Conservation (phyloP, 2,888 invertebrate genomes). For the Calameuta pallipes region DNA sequence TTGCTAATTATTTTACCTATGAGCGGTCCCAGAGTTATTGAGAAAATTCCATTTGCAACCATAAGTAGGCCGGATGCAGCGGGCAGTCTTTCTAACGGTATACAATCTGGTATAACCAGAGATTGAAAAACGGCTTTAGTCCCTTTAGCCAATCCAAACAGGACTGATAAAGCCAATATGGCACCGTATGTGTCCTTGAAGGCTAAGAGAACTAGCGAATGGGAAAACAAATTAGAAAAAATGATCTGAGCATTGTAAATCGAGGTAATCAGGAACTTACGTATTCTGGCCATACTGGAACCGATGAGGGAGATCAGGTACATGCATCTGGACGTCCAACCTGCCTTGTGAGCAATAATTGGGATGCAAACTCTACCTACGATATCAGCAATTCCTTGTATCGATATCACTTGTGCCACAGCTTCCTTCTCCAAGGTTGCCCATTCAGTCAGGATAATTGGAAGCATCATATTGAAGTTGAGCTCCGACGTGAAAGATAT, state of each 20-base stretch:
- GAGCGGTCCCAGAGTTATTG: conserved; percentile 59
- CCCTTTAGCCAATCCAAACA: conserved; percentile 63
- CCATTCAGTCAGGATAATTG: conserved; percentile 65
- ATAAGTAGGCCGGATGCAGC: conserved; percentile 63
- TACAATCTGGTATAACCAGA: conserved; percentile 60
- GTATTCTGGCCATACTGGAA: conserved; percentile 60
- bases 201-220: conserved; percentile 43
- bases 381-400: conserved; percentile 63
- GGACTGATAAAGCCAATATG: conserved; percentile 44
- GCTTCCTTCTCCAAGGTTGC: conserved; percentile 53
- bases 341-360: conserved; percentile 52
- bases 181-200: conserved; percentile 39
- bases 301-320: conserved; percentile 60
- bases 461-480: conserved; percentile 67
- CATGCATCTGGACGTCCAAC: conserved; percentile 58
- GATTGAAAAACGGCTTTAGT: conserved; percentile 64
- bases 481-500: conserved; percentile 67
- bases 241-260: not conserved
- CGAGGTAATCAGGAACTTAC: conserved; percentile 44
- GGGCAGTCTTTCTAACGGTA: conserved; percentile 59
- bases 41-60: conserved; percentile 59
- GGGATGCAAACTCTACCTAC: conserved; percentile 63
- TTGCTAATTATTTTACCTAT: conserved; percentile 50
- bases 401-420: conserved; percentile 61
- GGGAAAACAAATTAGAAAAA: conserved; percentile 7